Percentiles rank a stretch among this genome's conserved stretches.
Conservation (phyloP, 2,113 vertebrate species). For the Seriola aureovittata region DNA sequence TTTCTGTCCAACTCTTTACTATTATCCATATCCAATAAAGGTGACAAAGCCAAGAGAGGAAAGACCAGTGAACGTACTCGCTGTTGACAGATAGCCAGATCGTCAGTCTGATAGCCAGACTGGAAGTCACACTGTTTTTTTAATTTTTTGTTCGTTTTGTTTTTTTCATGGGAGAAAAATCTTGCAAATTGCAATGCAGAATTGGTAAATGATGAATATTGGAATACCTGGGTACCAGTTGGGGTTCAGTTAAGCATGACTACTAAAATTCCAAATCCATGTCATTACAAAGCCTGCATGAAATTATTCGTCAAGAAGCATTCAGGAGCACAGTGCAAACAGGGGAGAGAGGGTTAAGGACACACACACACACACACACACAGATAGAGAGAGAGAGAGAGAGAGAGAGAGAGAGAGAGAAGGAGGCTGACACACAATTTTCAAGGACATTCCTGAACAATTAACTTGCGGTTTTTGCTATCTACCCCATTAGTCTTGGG, state of each 20-base stretch:
- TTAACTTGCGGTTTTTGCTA: constrained; percentile 80
- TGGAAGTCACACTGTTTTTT: not conserved
- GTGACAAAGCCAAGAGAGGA: no score
- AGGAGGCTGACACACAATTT: constrained; percentile 68
- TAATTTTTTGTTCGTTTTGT: not conserved
- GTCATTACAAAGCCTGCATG: constrained; percentile 60
- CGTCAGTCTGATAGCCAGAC: not conserved
- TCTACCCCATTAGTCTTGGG: constrained; percentile 78
- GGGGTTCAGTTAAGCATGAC: constrained; percentile 54
- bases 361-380: not conserved
- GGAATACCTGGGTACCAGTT: constrained; percentile 27
- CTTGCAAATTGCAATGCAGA: constrained; percentile 17
- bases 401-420: constrained; percentile 16
- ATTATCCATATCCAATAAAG: no score
- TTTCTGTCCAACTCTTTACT: no score
- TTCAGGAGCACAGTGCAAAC: constrained; percentile 58
- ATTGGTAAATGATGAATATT: constrained; percentile 56
- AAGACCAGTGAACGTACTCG: no score
- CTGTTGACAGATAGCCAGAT: no score
- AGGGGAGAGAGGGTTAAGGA: constrained; percentile 43
- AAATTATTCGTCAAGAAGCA: constrained; percentile 62
- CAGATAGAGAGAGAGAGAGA: constrained; percentile 16
- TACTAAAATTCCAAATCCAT: constrained; percentile 59
- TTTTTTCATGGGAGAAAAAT: constrained; percentile 1
- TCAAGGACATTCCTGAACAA: constrained; percentile 82